Evolutionary conservation across 2,113 vertebrate species (phyloP).

Genomic region (Atlantisia rogersi): DNA sequence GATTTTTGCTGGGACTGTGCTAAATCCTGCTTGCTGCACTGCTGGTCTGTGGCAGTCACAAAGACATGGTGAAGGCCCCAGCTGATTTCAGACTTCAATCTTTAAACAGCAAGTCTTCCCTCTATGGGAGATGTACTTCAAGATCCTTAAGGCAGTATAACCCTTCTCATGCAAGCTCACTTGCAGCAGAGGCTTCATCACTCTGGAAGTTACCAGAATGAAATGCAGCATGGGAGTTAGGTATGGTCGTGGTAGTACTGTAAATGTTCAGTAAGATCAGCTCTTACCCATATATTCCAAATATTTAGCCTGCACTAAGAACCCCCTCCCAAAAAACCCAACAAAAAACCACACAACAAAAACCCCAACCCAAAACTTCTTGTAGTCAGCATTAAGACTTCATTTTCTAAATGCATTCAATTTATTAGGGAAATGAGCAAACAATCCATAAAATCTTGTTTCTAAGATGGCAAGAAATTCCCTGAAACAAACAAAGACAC

Average conservation of each 20-base stretch:
- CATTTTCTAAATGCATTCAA: neutral
- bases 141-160: neutral
- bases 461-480: neutral
- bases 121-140: neutral
- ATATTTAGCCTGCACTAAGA: neutral
- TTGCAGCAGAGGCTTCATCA: neutral
- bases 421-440: neutral
- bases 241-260: neutral
- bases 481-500: neutral
- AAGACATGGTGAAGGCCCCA: neutral
- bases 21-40: neutral
- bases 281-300: neutral
- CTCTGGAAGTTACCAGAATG: neutral
- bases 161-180: neutral
- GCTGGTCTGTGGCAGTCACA: neutral
- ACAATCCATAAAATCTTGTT: neutral
- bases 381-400: neutral
- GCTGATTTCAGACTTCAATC: neutral
- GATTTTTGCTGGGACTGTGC: neutral
- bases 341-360: neutral
- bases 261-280: neutral
- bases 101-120: neutral
- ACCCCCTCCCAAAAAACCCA: neutral
- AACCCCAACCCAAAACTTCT: neutral
- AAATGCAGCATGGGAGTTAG: neutral